phyloP scores from a whole-genome alignment of 2,888 invertebrate species.

The Trissoscelio sp. region DNA sequence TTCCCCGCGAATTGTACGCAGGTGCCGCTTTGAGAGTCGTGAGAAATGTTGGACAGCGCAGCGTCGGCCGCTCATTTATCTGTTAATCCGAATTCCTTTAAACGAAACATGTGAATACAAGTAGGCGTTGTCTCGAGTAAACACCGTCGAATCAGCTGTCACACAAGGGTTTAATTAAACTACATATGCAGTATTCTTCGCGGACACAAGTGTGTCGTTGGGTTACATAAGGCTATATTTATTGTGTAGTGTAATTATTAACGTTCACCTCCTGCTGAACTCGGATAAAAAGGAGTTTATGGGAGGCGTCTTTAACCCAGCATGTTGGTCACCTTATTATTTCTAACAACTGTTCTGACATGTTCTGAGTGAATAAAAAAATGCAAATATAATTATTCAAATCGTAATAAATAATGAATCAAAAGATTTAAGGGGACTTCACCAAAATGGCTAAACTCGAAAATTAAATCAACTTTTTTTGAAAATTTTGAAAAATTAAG shows the following conservation, averaged over 20 bases:
- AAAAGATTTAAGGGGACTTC: too few species aligned
- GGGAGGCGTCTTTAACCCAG: slow-evolving; percentile 24
- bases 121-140: slow-evolving; percentile 63
- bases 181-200: slow-evolving; percentile 42
- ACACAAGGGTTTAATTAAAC: slow-evolving; percentile 72
- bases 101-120: slow-evolving; percentile 35
- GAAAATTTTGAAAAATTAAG: too few species aligned
- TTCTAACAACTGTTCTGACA: too few species aligned
- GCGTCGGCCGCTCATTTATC: slow-evolving; percentile 53
- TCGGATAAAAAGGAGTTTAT: slow-evolving; percentile 21
- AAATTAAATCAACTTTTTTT: too few species aligned
- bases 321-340: too few species aligned
- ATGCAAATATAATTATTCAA: too few species aligned
- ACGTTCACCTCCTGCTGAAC: slow-evolving; percentile 51
- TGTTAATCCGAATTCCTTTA: slow-evolving; percentile 57
- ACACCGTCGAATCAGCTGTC: slow-evolving; percentile 66
- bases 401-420: too few species aligned
- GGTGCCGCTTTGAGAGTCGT: slow-evolving; percentile 45
- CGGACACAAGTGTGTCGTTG: slow-evolving; percentile 76
- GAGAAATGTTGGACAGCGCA: slow-evolving; percentile 58
- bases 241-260: slow-evolving; percentile 50
- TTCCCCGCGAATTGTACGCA: slow-evolving; percentile 35
- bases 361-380: too few species aligned
- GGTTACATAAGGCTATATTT: slow-evolving; percentile 74
- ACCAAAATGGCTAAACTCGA: too few species aligned